Evolutionary conservation across 2,113 vertebrate genomes (phyloP), one percentile per base, ranked within the genome.

Genomic region (Thunnus maccoyii): DNA sequence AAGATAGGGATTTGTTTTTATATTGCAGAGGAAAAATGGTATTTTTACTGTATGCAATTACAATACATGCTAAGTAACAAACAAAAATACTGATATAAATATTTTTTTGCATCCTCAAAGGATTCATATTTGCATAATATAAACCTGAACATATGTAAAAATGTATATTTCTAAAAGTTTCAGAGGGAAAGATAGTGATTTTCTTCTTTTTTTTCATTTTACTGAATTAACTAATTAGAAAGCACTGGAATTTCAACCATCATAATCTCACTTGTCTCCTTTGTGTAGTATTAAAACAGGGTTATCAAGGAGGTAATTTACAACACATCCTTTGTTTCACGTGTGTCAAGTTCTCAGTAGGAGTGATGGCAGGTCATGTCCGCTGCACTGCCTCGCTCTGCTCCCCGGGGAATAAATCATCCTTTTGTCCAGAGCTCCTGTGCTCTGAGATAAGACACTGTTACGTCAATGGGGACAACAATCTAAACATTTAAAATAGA

Each of bases 371-470:
- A 66, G 64, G 75, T 56, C 61, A 41, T 46, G 76, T 76, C 65
- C 20, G 18, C 52, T 48, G 56, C 16, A 1, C n/a, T 1, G 22
- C 67, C 56, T 83, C 3, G 1, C 44, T 63, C 73, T 63, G 76
- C 72, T 60, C 36, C 60, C 75, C 10, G 58, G 18, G 50, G 32
- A 60, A 81, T 90, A 87, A 89, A 91, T 66, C 80, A 46, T n/a
- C 58, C 91, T 88, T 92, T 94, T 85, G 80, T 89, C 71, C 83
- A 46, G 58, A 66, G 67, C 79, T 48, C 58, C 90, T 95, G 92
- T 75, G 62, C 75, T 65, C 71, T 3, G 51, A 92, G 94, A 95
- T 95, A 95, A 94, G 73, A 66, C n/a, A 46, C 17, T 14, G 18
- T 56, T 83, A 78, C 79, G 84, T 93, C 86, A 92, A 6, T 1